These are phyloP conservation scores for Zaprionus gabonicus DNA, from an alignment of 1,140 invertebrate genomes.

Conservation along the genomic window DNA sequence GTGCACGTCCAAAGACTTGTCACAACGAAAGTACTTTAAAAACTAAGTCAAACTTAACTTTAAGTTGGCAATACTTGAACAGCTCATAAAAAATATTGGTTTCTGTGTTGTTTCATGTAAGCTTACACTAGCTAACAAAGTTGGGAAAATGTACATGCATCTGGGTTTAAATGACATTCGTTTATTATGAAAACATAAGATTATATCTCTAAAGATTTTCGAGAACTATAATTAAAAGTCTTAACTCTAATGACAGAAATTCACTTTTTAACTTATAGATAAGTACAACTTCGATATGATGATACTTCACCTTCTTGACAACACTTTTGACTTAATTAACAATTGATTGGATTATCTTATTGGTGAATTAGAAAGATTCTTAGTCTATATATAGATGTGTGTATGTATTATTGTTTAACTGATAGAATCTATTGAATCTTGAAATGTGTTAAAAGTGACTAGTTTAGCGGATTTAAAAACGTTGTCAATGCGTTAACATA, in stretches of 20 bases:
- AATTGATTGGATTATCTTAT: not conserved
- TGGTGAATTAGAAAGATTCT: not conserved
- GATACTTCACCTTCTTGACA: not conserved
- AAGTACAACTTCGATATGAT: conserved; percentile 5
- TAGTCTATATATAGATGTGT: not conserved
- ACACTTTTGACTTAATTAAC: not conserved
- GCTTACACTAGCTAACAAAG: not conserved
- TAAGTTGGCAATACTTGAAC: not conserved
- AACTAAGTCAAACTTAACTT: not conserved
- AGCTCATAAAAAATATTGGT: not conserved
- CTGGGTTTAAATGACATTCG: not conserved
- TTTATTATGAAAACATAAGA: not conserved
- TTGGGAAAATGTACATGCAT: not conserved
- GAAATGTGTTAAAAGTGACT: conserved; percentile 10
- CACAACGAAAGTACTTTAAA: not conserved
- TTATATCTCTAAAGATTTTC: not conserved
- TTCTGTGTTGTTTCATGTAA: not conserved
- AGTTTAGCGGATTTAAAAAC: not conserved
- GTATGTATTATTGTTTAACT: not conserved
- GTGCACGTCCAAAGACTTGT: not conserved
- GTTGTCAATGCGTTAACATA: conserved; percentile 4
- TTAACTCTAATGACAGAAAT: conserved; percentile 5
- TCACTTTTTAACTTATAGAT: not conserved
- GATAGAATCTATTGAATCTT: not conserved
- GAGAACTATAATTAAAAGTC: not conserved